These are phyloP conservation scores for Brachirus orientalis DNA, from an alignment of 2,113 vertebrate genomes.

Conservation along the genomic window DNA sequence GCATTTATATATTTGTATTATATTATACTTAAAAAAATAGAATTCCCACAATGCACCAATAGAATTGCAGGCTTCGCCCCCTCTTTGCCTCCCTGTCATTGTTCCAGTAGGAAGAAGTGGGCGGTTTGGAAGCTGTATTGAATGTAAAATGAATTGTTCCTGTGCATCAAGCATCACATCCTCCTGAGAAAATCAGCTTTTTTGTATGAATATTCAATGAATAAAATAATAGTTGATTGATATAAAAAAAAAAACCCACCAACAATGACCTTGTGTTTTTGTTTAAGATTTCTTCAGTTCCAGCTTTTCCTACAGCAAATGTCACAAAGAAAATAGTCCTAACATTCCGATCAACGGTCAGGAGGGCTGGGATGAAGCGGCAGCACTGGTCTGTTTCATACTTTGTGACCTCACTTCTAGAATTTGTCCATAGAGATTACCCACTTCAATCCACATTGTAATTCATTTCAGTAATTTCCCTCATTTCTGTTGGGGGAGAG, in stretches of 20 bases:
- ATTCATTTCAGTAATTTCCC: too few relatives aligned
- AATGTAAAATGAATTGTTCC: constrained; percentile 66
- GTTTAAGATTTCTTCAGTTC: neutral
- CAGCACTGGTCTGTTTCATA: too few relatives aligned
- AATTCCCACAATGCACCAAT: constrained; percentile 62
- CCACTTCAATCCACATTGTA: too few relatives aligned
- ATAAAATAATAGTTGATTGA: constrained; percentile 70
- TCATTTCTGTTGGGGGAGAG: too few relatives aligned
- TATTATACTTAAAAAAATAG: constrained; percentile 64
- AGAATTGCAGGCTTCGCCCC: constrained; percentile 45
- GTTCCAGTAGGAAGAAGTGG: constrained; percentile 25
- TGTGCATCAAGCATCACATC: constrained; percentile 58
- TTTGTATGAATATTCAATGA: constrained; percentile 75
- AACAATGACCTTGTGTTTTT: constrained; percentile 2
- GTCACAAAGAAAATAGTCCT: too few relatives aligned
- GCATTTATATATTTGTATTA: constrained; percentile 65
- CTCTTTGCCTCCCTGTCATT: constrained; percentile 27
- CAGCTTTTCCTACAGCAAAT: neutral
- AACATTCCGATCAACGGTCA: too few relatives aligned
- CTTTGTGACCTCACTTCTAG: too few relatives aligned
- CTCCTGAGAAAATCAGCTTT: constrained; percentile 43
- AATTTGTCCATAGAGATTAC: too few relatives aligned
- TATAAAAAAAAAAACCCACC: constrained; percentile 13
- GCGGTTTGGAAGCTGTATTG: constrained; percentile 50
- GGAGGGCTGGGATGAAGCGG: too few relatives aligned